Base-by-base conservation (phyloP, 2,113 vertebrate genomes). In the Platichthys flesus region DNA sequence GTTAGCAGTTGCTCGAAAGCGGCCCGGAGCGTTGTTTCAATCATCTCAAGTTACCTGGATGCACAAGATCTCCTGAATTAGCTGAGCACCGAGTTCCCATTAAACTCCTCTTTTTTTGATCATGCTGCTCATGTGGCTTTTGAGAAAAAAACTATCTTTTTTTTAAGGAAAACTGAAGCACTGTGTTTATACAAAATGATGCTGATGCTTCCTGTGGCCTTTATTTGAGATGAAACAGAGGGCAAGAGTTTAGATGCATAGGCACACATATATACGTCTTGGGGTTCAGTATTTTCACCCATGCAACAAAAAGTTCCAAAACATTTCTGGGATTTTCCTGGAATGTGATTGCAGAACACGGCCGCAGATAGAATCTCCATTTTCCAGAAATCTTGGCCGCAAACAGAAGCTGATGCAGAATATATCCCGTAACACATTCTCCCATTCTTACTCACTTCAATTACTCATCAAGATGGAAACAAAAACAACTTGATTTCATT, bases 381-480 rank as follows among this genome's bases (percentile, higher is more conserved):
- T 57, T 67, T 79, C 58, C 66, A 58, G 69, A 86, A 55, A 28
- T 21, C 13, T 69, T 77, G 57, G 71, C 68, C 79, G 57, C 2
- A 20, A 51, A 71, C 71, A 69, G 71, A 47, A 73, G 31, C 58
- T 76, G 60, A 88, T 9, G 58, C 54, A 59, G 21, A 67, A 55
- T 3, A 26, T 54, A 57, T 59, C 66, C 79, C 83, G 67, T 54
- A 80, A 49, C 65, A 84, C 67, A 84, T 79, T 84, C 68, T 62
- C 62, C 58, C 3, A 10, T 61, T 42, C 47, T 86, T 81, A 77
- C 42, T 84, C 85, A 86, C 58, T 16, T 5, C 51, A 40, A 26
- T 76, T 78, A 78, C 57, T 84, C 78, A 82, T 84, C 71, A 60
- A 62, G 18, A 47, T 28, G 75, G 64, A 75, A 72, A 58, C 37